Base-by-base conservation (phyloP, 2,888 invertebrate species). In the Adineta ricciae region DNA sequence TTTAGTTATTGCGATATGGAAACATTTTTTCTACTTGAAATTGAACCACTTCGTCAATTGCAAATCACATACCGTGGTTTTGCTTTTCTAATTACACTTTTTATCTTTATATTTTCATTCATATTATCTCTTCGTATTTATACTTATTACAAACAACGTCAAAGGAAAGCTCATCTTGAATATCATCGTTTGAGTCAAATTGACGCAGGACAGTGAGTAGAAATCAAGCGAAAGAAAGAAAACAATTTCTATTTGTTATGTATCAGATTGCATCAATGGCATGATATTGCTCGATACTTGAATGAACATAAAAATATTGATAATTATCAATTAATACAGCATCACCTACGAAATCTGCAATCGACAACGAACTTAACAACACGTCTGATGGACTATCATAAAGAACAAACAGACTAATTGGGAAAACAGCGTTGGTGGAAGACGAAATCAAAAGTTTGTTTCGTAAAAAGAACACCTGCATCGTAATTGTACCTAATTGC, bases 201-300 rank as follows among this genome's bases (percentile, higher is more conserved):
- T 11, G 78, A 78, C n/a, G 41, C 24, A 1, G 78, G 78, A 41
- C 24, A 41, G 64, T 64, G 32, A n/a, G 64, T 46, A 64, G 4
- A 1, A 64, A 64, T 64, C 3, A 32, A 64, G 27, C 19, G 4
- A 4, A 32, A 0, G 16, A 64, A 32, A 16, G 19, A 32, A 32
- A 16, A 14, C 8, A 19, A 1, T 1, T 27, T 56, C n/a, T n/a
- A n/a, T 56, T 32, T 27, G 14, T 14, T 32, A 16, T 14, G 5
- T 32, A 64, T 32, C 32, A 64, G 64, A 78, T n/a, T 78, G 9
- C 38, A 41, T 78, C 41, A 78, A 78, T 78, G 78, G 78, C 41
- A 78, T 78, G 78, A 78, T 78, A n/a, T 78, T 78, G 41, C 78
- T n/a, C 78, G 24, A 41, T 78, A 41, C n/a, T 41, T 78, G 11